Conservation (phyloP, 2,797 vertebrate genomes). For the Meriones psammophilus region DNA sequence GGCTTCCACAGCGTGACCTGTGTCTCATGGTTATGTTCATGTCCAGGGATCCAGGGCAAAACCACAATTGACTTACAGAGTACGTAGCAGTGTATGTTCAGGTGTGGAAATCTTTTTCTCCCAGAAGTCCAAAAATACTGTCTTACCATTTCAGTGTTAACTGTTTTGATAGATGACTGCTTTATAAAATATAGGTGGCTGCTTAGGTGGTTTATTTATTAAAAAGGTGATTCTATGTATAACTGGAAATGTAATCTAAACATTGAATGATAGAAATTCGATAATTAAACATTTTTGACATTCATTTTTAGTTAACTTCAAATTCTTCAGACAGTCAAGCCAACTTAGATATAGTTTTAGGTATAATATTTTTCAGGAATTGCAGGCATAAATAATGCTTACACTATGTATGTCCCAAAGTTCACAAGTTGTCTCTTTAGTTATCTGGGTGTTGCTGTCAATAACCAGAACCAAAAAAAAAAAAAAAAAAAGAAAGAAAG, state of each 20-base stretch:
- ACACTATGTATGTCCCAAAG: background rate
- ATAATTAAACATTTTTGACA: background rate
- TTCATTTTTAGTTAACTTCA: conserved; percentile 6
- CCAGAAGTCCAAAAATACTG: background rate
- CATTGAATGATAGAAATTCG: background rate
- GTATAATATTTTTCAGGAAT: background rate
- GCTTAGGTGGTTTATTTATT: background rate
- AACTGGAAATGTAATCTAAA: conserved; percentile 33
- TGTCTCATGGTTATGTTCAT: background rate
- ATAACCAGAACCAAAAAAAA: conserved; percentile 34
- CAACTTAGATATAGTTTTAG: background rate
- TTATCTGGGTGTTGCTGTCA: conserved; percentile 3
- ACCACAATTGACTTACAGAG: background rate
- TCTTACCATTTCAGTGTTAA: conserved; percentile 1
- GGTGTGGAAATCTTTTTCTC: background rate
- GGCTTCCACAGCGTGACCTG: background rate
- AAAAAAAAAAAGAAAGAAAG: background rate
- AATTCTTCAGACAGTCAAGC: conserved; percentile 35
- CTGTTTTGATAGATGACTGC: background rate
- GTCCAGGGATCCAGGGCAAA: background rate
- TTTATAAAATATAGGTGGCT: background rate
- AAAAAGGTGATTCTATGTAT: background rate
- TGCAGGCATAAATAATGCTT: background rate
- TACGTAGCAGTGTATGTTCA: background rate
- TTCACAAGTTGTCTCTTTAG: background rate